Evolutionary conservation across 1,140 invertebrate species (phyloP), one percentile per base, ranked within the genome.

Genomic region (Euglossa dilemma): DNA sequence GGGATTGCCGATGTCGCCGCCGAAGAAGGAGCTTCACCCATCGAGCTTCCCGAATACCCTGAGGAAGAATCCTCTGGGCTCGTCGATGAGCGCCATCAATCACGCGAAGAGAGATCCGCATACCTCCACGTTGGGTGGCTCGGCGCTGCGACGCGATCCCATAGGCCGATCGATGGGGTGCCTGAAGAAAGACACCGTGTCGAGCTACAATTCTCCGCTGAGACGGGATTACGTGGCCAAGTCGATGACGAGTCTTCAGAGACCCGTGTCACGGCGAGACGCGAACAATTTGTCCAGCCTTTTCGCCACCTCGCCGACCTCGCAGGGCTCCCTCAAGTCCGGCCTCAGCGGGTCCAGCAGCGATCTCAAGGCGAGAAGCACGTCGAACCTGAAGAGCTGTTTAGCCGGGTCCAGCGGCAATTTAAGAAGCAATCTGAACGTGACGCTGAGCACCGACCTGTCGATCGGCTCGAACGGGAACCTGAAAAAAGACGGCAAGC

Each of bases 11-110:
- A 92, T 95, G 54, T 95, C 95, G 0, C 95, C 95, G 6, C 91
- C 94, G 0, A 95, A 94, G 71, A 94, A 94, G 2, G 96, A 96
- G 80, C 83, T 96, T 56, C 96, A 97, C 91, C 96, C 96, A 0
- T 96, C 96, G 8, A 94, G 94, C 3, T 97, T 97, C 89, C 95
- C 96, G 11, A 95, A 95, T 67, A 95, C 95, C 1, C 92, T 97
- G 50, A 94, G 96, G 0, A 94, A 95, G 67, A 96, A 96, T 87
- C 94, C 95, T 0, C 89, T 95, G 54, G 95, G 94, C 12, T 93
- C 95, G 0, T 96, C 96, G 0, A 94, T 95, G 76, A 92, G 93
- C 16, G 87, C 93, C 4, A 92, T 94, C 47, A 93, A 93, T 83
- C 82, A 87, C n/a, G 86, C 74, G 5, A 87, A 91, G 23, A 93